Base-by-base conservation (phyloP, 2,888 invertebrate genomes). In the Lymantria dispar region DNA sequence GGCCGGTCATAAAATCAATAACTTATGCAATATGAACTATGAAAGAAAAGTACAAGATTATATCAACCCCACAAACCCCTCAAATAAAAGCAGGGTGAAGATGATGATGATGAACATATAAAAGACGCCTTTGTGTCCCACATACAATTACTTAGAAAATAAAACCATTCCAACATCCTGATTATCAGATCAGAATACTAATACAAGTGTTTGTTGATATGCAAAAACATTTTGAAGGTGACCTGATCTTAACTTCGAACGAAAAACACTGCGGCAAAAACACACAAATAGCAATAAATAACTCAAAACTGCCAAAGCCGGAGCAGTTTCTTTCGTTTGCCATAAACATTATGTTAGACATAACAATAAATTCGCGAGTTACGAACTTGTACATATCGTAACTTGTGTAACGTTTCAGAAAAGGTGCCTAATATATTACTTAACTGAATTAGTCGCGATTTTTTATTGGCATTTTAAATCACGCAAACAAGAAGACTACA, bases 271-370 rank as follows among this genome's bases (percentile, higher is more conserved):
- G 45, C 37, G 38, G 53, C 46, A 52, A 56, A 52, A 57, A 64
- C 52, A 61, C 52, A 66, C 61, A 65, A 68, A 68, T 50, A 58
- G 58, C 46, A 50, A 58, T 68, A 68, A 68, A 68, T 63, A 58
- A 68, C 58, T 65, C 54, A 29, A 38, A 60, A 60, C 60, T 64
- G 67, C 60, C 63, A 66, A 59, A 58, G 58, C 49, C 38, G 14
- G 49, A 46, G 52, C 42, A 43, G 46, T 62, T 66, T 62, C 62
- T 56, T 64, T 62, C 46, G 41, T 38, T 48, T 31, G 41, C 46
- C 50, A 58, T 62, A 58, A 62, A 64, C 53, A 47, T 54, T 50
- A 50, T 48, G 54, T 49, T 22, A 66, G 64, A 64, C 65, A 54
- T 43, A 67, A 67, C 64, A 66, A 64, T 54, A 45, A 48, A 52